Base-by-base conservation (phyloP, 2,797 vertebrate species). In the Anomalospiza imberbis region DNA sequence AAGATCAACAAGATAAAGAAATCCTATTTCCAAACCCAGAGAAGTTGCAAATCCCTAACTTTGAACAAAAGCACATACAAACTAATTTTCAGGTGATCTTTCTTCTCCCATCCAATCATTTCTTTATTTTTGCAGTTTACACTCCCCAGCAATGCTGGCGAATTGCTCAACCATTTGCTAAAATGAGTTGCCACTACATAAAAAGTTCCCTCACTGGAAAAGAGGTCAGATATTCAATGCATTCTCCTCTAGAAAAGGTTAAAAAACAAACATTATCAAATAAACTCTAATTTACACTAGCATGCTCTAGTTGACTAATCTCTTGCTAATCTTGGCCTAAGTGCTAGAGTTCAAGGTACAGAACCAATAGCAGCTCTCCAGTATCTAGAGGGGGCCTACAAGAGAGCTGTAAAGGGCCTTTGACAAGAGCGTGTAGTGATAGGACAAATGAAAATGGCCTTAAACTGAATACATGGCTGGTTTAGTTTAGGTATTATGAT, bases 171-270 rank as follows among this genome's bases (percentile, higher is more conserved):
- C 45, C 14, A 1, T 50, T 95, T 88, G 70, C 82, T 89, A 84
- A 95, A 85, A 95, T 54, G 48, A 95, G 86, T 76, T 75, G 91
- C 60, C 22, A 61, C 45, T 21, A 74, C 50, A 76, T 47, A 85
- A 67, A 51, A 86, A 65, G 80, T 81, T 94, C 67, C 89, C 88
- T 87, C 55, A 50, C 54, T 91, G 91, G 82, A 87, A 94, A 97
- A 90, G 81, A 96, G 90, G 58, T 88, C 92, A 96, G 88, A 90
- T 85, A 75, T 92, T 96, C 96, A 78, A 94, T 89, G 95, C 84
- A 83, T 68, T 92, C 76, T 95, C 66, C 61, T 76, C n/a, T 9
- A 78, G 66, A 93, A 89, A 91, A 87, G 44, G 45, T 93, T 95
- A 93, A 85, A 79, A 83, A 68, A 44, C 40, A 83, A 20, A 66